Evolutionary conservation across 2,797 vertebrate species (phyloP).

Genomic region (Muraenolepis orangiensis): DNA sequence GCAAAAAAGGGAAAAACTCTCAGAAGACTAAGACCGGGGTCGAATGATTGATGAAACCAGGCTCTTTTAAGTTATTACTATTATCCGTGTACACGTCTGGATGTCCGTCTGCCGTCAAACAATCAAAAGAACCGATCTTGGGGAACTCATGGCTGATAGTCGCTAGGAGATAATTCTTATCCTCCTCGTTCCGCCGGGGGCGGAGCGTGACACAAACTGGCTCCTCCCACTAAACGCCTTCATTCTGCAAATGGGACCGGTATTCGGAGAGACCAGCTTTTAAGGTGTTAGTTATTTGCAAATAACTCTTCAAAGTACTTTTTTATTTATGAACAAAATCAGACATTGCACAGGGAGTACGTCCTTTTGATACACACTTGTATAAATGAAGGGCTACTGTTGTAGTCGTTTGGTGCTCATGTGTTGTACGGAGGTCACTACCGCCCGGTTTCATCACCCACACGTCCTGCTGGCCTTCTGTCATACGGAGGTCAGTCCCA

Average conservation of each 20-base stretch:
- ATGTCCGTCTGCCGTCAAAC: background rate
- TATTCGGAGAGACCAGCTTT: background rate
- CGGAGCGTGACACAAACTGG: background rate
- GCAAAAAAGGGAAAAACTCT: too few species aligned
- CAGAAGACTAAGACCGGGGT: too few species aligned
- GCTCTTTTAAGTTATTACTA: background rate
- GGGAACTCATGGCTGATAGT: background rate
- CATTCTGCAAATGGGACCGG: background rate
- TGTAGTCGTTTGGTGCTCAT: constrained; percentile 66
- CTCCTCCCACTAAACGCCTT: background rate
- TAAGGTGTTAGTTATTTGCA: background rate
- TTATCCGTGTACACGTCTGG: background rate
- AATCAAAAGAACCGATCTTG: background rate
- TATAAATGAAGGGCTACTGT: constrained; percentile 39
- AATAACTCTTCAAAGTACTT: background rate
- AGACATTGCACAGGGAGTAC: constrained; percentile 41
- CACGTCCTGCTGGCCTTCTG: background rate
- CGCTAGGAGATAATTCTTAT: background rate
- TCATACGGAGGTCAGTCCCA: background rate
- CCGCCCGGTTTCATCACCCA: background rate
- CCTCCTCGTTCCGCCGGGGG: background rate
- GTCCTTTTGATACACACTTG: constrained; percentile 26
- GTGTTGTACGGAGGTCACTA: background rate
- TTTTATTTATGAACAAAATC: constrained; percentile 32
- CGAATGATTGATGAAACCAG: too few species aligned